A percentile compares a stretch with the other conserved stretches of the same genome.
phyloP scores from a whole-genome alignment of 2,113 vertebrate species.

The Montifringilla adamsi region DNA sequence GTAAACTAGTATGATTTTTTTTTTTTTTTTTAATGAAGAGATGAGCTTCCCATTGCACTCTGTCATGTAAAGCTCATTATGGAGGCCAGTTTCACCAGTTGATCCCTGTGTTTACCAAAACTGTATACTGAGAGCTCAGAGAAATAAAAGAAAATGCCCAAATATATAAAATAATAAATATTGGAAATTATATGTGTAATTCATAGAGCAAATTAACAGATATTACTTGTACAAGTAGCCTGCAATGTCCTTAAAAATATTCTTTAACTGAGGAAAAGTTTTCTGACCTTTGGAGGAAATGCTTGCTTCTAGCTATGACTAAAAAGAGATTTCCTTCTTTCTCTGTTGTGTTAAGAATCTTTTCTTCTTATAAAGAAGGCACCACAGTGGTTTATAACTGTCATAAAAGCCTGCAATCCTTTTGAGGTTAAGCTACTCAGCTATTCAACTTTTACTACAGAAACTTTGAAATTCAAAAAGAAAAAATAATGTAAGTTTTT shows the following conservation, averaged over 20 bases:
- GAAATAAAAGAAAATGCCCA: conserved; percentile 34
- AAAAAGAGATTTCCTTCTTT: conserved; percentile 84
- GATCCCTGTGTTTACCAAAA: conserved; percentile 57
- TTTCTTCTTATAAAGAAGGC: conserved; percentile 87
- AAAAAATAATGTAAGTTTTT: conserved; percentile 90
- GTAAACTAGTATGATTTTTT: neutral
- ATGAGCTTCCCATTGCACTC: neutral
- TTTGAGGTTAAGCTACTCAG: conserved; percentile 87
- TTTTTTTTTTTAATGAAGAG: neutral
- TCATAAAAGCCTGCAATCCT: conserved; percentile 85
- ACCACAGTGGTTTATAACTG: conserved; percentile 86
- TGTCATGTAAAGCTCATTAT: conserved; percentile 42
- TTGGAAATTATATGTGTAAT: conserved; percentile 70
- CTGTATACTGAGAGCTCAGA: neutral
- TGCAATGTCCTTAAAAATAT: conserved; percentile 79
- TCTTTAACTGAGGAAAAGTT: conserved; percentile 83
- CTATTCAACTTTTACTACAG: conserved; percentile 87
- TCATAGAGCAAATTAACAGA: conserved; percentile 72
- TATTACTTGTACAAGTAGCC: conserved; percentile 75
- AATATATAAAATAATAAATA: conserved; percentile 51
- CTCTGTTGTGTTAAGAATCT: conserved; percentile 85
- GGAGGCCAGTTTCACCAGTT: neutral
- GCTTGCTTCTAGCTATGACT: conserved; percentile 85
- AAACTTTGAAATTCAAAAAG: conserved; percentile 90
- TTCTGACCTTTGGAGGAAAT: conserved; percentile 87